Percentiles rank a stretch among this genome's conserved stretches.
phyloP scores from a whole-genome alignment of 64 coral and sea anemone species.

The Actinia equina region DNA sequence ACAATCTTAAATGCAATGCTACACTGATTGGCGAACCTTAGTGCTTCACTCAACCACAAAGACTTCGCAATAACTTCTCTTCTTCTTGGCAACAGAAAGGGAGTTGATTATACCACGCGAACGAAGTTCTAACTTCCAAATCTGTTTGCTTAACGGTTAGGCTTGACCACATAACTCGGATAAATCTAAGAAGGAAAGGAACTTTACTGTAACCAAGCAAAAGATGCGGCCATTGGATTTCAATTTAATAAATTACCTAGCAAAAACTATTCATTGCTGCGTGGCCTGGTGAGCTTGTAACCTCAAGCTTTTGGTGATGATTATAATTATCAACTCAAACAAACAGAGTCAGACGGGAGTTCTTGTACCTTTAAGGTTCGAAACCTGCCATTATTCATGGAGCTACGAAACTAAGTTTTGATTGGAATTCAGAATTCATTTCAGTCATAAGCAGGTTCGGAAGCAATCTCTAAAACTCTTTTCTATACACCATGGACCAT shows the following conservation, averaged over 20 bases:
- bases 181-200: background rate
- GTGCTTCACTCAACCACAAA: background rate
- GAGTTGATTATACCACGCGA: background rate
- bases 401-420: background rate
- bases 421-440: background rate
- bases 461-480: no score
- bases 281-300: background rate
- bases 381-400: background rate
- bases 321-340: background rate
- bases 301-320: background rate
- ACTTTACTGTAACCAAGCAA: background rate
- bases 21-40: background rate
- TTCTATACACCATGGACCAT: no score
- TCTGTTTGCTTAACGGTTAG: background rate
- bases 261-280: background rate
- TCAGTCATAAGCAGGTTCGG: background rate
- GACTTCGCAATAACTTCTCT: background rate
- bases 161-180: background rate
- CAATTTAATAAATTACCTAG: background rate
- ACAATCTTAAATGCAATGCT: background rate
- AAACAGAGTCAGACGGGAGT: background rate
- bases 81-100: background rate
- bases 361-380: no score
- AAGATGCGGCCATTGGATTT: background rate
- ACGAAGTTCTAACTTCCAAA: background rate